Evolutionary conservation across 2,888 invertebrate species (phyloP).

Genomic region (Apodemia hepburni): DNA sequence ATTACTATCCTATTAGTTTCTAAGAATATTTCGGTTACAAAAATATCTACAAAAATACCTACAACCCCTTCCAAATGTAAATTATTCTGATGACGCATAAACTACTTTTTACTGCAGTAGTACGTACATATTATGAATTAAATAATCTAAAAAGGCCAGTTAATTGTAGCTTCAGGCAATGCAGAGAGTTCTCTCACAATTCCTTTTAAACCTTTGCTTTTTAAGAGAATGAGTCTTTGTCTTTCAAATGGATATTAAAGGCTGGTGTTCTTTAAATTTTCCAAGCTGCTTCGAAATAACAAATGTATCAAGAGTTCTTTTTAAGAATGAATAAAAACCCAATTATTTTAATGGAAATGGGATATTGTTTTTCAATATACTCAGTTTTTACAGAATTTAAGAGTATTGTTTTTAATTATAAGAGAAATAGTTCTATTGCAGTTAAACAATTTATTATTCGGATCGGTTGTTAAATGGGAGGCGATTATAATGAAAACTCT

Average conservation of each 20-base stretch:
- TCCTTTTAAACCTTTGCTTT: conserved; percentile 10
- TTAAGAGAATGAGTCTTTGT: conserved; percentile 9
- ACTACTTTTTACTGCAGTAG: neutral
- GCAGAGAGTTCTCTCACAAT: conserved; percentile 10
- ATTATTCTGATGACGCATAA: neutral
- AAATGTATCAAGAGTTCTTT: neutral
- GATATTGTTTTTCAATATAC: neutral
- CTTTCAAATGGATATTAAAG: conserved; percentile 13
- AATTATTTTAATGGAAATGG: neutral
- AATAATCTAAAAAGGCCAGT: conserved; percentile 12
- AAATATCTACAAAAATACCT: too few species aligned
- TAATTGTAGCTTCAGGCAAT: conserved; percentile 11
- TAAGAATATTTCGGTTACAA: too few species aligned
- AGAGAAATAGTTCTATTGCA: too few species aligned
- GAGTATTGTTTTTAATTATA: neutral
- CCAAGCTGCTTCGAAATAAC: conserved; percentile 9
- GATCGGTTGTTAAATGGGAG: too few species aligned
- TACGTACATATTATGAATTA: conserved; percentile 1
- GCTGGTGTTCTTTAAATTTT: conserved; percentile 13
- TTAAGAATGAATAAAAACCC: neutral
- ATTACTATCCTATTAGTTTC: too few species aligned
- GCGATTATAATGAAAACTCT: too few species aligned
- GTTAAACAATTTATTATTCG: too few species aligned
- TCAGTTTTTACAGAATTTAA: neutral
- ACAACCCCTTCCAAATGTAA: neutral